Percentiles rank a stretch among this genome's conserved stretches.
These are phyloP conservation scores for Ceratothoa steindachneri DNA, from an alignment of 2,888 invertebrate species.

Conservation along the genomic window DNA sequence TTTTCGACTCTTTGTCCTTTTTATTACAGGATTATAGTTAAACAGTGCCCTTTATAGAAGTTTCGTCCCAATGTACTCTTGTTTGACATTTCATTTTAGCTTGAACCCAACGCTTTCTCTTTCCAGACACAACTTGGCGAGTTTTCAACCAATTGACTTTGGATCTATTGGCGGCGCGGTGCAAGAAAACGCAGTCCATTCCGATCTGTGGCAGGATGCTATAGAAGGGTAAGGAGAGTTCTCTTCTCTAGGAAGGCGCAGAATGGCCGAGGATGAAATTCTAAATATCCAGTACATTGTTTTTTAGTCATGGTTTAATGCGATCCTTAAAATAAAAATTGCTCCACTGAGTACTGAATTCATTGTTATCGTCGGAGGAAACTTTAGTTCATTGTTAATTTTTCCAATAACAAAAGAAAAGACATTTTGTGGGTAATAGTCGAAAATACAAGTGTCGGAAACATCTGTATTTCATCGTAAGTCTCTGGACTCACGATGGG, in stretches of 20 bases:
- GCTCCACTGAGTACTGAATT: background rate
- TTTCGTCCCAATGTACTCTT: background rate
- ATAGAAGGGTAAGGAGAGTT: slow-evolving; percentile 1
- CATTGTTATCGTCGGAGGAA: background rate
- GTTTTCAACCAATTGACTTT: slow-evolving; percentile 11
- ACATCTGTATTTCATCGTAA: too few relatives aligned
- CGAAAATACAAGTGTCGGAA: too few relatives aligned
- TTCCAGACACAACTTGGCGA: slow-evolving; percentile 17
- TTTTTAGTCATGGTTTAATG: background rate
- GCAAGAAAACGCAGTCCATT: background rate
- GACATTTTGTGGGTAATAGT: too few relatives aligned
- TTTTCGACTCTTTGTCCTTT: too few relatives aligned
- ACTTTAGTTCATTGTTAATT: too few relatives aligned
- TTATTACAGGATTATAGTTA: too few relatives aligned
- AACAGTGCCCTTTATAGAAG: too few relatives aligned
- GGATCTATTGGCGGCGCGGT: background rate
- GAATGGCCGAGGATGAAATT: too few relatives aligned
- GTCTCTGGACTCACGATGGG: too few relatives aligned
- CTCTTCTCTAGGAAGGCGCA: too few relatives aligned
- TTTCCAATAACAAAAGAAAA: too few relatives aligned
- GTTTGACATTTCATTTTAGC: background rate
- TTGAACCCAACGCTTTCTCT: background rate
- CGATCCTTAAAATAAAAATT: background rate
- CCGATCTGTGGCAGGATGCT: slow-evolving; percentile 14
- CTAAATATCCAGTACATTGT: background rate